Conservation (phyloP, 2,113 vertebrate genomes). For the Chaenogobius annularis region DNA sequence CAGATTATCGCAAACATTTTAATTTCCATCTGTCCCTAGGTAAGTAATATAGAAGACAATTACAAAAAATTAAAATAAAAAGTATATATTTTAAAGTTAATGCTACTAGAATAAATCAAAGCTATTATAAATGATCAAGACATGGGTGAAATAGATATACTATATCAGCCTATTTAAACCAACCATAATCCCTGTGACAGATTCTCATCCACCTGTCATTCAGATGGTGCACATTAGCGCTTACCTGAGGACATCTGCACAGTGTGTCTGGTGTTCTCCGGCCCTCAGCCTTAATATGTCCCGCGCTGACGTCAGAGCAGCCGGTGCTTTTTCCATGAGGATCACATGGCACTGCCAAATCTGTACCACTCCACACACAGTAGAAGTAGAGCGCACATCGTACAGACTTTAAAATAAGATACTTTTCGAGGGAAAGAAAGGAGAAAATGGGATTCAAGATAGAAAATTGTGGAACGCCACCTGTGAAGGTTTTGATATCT, state of each 20-base stretch:
- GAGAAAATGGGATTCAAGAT: conserved; percentile 67
- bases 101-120: not conserved
- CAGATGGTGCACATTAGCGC: conserved; percentile 6
- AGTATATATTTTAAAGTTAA: not conserved
- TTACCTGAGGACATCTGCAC: conserved; percentile 27
- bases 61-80: not conserved
- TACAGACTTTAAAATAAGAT: not conserved
- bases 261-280: conserved; percentile 20
- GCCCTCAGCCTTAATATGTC: conserved; percentile 38
- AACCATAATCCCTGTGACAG: conserved; percentile 9
- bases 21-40: too few relatives aligned
- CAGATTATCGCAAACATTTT: too few relatives aligned
- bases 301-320: conserved; percentile 46
- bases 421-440: not conserved
- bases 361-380: conserved; percentile 31
- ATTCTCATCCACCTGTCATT: conserved; percentile 24
- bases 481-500: conserved; percentile 62
- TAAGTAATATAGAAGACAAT: too few relatives aligned
- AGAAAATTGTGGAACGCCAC: conserved; percentile 37
- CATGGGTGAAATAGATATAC: too few relatives aligned
- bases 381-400: not conserved
- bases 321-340: conserved; percentile 53
- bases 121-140: not conserved
- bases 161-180: not conserved
- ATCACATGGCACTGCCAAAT: conserved; percentile 40